Evolutionary conservation across 2,113 vertebrate species (phyloP).

Genomic region (Neogobius melanostomus): DNA sequence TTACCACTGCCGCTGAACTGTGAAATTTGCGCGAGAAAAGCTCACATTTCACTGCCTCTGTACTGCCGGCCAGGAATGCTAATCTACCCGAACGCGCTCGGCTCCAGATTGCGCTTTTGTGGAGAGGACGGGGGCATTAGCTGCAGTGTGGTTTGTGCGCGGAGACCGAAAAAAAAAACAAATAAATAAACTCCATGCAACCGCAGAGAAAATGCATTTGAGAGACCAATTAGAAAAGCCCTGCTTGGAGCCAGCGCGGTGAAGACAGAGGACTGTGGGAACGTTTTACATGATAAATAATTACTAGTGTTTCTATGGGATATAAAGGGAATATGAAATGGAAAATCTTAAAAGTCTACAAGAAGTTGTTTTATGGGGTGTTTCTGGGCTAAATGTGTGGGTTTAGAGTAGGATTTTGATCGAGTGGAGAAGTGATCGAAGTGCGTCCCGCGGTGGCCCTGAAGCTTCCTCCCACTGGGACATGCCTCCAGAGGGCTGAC

Average conservation of each 20-base stretch:
- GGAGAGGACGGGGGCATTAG: slow-evolving; percentile 37
- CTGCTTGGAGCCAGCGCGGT: slow-evolving; percentile 14
- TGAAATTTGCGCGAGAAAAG: slow-evolving; percentile 61
- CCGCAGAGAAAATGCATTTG: slow-evolving; percentile 19
- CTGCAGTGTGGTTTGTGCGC: slow-evolving; percentile 32
- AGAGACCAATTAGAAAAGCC: slow-evolving; percentile 41
- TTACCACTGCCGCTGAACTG: slow-evolving; percentile 47
- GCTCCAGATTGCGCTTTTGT: slow-evolving; percentile 30
- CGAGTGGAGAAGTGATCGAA: not conserved
- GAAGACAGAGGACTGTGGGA: slow-evolving; percentile 5
- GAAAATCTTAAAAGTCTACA: not conserved
- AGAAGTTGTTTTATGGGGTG: not conserved
- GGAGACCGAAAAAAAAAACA: slow-evolving; percentile 46
- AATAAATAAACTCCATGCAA: slow-evolving; percentile 24
- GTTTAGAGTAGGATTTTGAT: not conserved
- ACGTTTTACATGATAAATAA: not conserved
- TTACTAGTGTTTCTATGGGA: not conserved
- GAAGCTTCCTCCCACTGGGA: not conserved
- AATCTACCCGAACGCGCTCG: slow-evolving; percentile 53
- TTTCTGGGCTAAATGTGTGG: not conserved
- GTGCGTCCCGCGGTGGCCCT: not conserved
- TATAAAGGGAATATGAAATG: not conserved
- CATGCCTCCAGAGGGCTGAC: not conserved
- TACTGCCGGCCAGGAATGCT: slow-evolving; percentile 52
- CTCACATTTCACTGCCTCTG: slow-evolving; percentile 29